Evolutionary conservation across 2,797 vertebrate genomes (phyloP), one percentile per base, ranked within the genome.

Genomic region (Hemitrygon akajei): DNA sequence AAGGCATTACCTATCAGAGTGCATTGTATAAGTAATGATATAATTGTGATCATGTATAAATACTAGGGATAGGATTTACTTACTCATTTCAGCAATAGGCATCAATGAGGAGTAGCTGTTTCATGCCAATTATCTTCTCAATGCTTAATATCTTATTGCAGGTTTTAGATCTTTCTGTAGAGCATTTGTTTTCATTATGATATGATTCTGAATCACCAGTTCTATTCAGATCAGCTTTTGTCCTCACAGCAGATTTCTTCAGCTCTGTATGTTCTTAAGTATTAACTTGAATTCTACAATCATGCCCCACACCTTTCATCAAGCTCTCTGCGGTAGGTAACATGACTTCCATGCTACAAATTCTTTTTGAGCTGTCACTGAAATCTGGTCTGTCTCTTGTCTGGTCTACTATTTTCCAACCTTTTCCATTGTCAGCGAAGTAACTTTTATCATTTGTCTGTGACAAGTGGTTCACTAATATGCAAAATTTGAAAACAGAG

Each of bases 401-500:
- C 86, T 34, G 9, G n/a, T 18, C 7, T 69, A 69, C n/a, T 18
- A 89, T 69, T 69, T 37, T 69, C n/a, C n/a, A 89, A 69, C 63
- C 63, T 89, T 79, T 66, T 34, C 63, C 63, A 34, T n/a, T 63
- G 30, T 0, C 58, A 69, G 63, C 18, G 37, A 20, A 69, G 63
- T 69, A 69, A 37, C n/a, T 37, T 63, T 89, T 66, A 89, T n/a
- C n/a, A 69, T 69, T 10, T 89, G n/a, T 86, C 30, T 30, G 27
- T 16, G 82, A 58, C 81, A 84, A 58, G 56, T 37, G n/a, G 63
- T 66, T 69, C 86, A 89, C 66, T 69, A 89, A 89, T 22, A 0
- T 69, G 86, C n/a, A 37, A 37, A 89, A 89, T 69, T 89, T 89
- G 60, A 69, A 69, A 89, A 89, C 86, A 37, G 34, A 34, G 69